These are phyloP conservation scores for Zygothrica quintamaculata DNA, from an alignment of 2,888 invertebrate species.

Conservation along the genomic window DNA sequence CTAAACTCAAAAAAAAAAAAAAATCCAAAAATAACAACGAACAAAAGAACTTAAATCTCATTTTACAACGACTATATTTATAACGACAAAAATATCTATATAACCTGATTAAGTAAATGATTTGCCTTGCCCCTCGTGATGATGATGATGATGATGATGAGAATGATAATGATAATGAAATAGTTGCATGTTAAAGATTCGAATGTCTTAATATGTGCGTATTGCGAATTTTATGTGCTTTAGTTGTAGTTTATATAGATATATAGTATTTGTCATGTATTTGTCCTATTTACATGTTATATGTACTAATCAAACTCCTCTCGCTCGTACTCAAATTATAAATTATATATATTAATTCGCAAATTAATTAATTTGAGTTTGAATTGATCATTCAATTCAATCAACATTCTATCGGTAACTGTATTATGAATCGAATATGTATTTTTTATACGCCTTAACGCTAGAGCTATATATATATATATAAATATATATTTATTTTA, in stretches of 20 bases:
- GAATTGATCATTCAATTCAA: background rate
- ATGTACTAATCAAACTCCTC: conserved; percentile 35
- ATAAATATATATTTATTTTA: conserved; percentile 53
- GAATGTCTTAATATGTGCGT: conserved; percentile 30
- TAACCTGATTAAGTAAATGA: conserved; percentile 21
- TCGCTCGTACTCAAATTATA: conserved; percentile 26
- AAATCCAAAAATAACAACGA: too few relatives aligned
- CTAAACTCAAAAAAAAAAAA: conserved; percentile 42
- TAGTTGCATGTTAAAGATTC: conserved; percentile 42
- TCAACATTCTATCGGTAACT: background rate
- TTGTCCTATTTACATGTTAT: conserved; percentile 29
- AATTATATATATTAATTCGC: background rate
- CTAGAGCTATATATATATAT: conserved; percentile 57
- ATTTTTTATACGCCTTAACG: conserved; percentile 56
- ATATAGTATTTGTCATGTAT: conserved; percentile 23
- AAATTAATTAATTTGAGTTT: background rate
- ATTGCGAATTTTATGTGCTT: conserved; percentile 64
- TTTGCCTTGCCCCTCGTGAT: conserved; percentile 32
- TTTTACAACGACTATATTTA: too few relatives aligned
- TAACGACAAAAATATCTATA: conserved; percentile 10
- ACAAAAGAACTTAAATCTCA: too few relatives aligned
- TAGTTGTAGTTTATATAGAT: conserved; percentile 43
- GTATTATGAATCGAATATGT: conserved; percentile 56
- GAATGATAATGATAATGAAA: too few relatives aligned
- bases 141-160: conserved; percentile 11